phyloP scores from a whole-genome alignment of 1,140 invertebrate genomes.

The Zaprionus lachaisei region DNA sequence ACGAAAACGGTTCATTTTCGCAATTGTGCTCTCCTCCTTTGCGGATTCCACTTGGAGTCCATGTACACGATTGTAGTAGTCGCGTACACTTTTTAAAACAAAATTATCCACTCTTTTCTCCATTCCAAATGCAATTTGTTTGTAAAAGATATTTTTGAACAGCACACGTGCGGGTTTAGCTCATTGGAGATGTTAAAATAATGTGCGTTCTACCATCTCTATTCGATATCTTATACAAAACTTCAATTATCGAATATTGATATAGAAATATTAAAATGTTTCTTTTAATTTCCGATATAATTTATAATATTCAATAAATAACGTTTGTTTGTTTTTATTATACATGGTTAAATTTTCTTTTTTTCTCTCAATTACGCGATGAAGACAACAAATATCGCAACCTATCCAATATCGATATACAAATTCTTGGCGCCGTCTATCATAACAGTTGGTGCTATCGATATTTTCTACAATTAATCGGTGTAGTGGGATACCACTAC shows the following conservation, averaged over 20 bases:
- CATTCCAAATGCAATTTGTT: background rate
- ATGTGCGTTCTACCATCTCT: background rate
- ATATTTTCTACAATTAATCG: constrained; percentile 21
- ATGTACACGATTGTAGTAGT: constrained; percentile 38
- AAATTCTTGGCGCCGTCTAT: background rate
- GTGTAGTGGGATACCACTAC: constrained; percentile 28
- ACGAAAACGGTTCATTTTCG: constrained; percentile 19
- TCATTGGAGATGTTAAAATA: constrained; percentile 5
- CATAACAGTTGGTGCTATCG: background rate
- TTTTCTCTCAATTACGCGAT: background rate
- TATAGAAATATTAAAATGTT: background rate
- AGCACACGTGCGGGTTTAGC: constrained; percentile 49
- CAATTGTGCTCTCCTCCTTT: constrained; percentile 20
- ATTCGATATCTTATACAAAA: background rate
- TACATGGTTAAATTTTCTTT: background rate
- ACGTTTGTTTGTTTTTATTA: background rate
- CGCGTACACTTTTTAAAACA: constrained; percentile 31
- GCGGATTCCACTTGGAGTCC: constrained; percentile 7
- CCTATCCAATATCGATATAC: background rate
- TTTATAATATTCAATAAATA: background rate
- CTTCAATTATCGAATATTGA: constrained; percentile 7
- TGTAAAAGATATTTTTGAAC: constrained; percentile 17
- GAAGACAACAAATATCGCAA: background rate
- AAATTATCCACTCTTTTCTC: constrained; percentile 32
- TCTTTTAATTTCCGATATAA: background rate